A percentile compares a stretch with the other conserved stretches of the same genome.
Evolutionary conservation across 2,888 invertebrate genomes (phyloP).

Genomic region (Nasonia oneida): DNA sequence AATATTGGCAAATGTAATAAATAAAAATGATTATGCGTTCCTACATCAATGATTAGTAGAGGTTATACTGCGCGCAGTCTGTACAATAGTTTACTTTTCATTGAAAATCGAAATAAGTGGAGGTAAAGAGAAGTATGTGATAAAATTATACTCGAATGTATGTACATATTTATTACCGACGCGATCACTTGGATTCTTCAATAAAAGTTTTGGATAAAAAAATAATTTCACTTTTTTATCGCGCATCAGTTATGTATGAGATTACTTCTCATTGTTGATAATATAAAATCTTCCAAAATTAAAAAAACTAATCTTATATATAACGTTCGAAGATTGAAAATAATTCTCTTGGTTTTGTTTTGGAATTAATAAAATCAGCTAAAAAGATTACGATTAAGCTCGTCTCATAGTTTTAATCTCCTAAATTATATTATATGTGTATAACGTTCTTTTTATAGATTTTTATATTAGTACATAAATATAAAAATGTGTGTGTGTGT

Average conservation of each 20-base stretch:
- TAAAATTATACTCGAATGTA: background rate
- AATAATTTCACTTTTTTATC: conserved; percentile 22
- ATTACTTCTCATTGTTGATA: conserved; percentile 35
- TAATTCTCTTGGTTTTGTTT: background rate
- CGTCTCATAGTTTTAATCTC: conserved; percentile 1
- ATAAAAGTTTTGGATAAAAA: background rate
- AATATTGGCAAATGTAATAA: background rate
- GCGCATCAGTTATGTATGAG: background rate
- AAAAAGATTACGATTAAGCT: background rate
- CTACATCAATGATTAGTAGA: background rate
- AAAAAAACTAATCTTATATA: background rate
- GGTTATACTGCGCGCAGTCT: background rate
- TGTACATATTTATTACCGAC: conserved; percentile 6
- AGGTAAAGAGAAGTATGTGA: background rate
- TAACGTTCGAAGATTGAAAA: background rate
- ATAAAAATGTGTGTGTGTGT: conserved; percentile 37
- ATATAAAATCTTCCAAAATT: conserved; percentile 17
- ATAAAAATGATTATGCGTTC: background rate
- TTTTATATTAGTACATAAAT: conserved; percentile 35
- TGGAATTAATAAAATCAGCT: background rate
- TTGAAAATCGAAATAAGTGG: background rate
- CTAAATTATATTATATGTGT: background rate
- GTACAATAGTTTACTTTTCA: background rate
- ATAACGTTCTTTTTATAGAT: conserved; percentile 34
- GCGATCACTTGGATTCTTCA: background rate